Evolutionary conservation across 1,140 invertebrate species (phyloP), one percentile per base, ranked within the genome.

Genomic region (Carposina sasakii): DNA sequence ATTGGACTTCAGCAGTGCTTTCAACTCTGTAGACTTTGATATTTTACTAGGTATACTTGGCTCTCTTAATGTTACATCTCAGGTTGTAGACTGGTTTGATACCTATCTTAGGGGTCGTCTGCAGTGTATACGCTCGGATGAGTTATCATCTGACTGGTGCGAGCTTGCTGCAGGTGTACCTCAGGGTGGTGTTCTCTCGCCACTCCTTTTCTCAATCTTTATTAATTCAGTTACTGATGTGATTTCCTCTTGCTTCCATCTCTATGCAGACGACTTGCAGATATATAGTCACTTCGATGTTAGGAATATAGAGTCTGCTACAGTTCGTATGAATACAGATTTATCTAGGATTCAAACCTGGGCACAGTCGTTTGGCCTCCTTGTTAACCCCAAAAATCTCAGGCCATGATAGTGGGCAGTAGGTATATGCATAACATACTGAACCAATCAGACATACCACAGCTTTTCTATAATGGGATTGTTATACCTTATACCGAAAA

Each of bases 11-110:
- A 44, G 42, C 10, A 44, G 42, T 26, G 40, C 40, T n/a, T 42
- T 44, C 28, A 44, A 33, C 19, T 31, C 28, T 2, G 42, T 44
- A 12, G 42, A 44, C 19, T 44, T 44, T 33, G 42, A 44, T 23
- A 23, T 44, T 2, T 22, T 46, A 2, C 21, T 46, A 16, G 43
- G 16, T 45, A 21, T 22, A 1, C 10, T 33, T n/a, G 10, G 19
- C 0, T 31, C 15, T 31, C 20, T 45, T 12, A 45, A 33, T 21
- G n/a, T 39, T 5, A 21, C 17, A 10, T 13, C 36, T 21, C 13
- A 9, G 19, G 36, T 21, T 9, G 22, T 39, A 16, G 33, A 2
- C 2, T 34, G 33, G 33, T 34, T 34, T 15, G 33, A 34, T 34
- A 16, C 33, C n/a, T 34, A 34, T 34, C 15, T 34, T 2, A 10